phyloP scores from a whole-genome alignment of 2,797 vertebrate species.

The Taenioides sp. region DNA sequence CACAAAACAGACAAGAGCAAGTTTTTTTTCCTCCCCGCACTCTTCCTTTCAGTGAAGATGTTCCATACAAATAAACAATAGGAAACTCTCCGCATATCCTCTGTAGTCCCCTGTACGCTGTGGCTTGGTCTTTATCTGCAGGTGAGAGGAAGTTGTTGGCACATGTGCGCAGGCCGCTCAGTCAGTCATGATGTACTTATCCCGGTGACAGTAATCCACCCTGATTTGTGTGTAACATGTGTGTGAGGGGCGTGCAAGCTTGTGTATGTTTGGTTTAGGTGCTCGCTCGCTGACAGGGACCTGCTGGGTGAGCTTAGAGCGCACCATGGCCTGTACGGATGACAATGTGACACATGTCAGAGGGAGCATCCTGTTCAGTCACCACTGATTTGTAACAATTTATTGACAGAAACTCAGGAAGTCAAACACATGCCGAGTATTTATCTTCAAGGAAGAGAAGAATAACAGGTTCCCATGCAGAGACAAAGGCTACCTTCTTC shows the following conservation, averaged over 20 bases:
- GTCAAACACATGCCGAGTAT: conserved; percentile 32
- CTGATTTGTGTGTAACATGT: conserved; percentile 50
- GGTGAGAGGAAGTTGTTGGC: conserved; percentile 73
- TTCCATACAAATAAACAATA: conserved; percentile 71
- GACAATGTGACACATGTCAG: conserved; percentile 70
- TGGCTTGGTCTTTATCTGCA: conserved; percentile 47
- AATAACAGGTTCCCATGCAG: not conserved
- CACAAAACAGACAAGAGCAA: conserved; percentile 45
- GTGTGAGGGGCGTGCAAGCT: conserved; percentile 27
- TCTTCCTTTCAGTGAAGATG: conserved; percentile 43
- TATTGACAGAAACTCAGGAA: conserved; percentile 48
- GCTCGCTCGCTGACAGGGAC: conserved; percentile 68
- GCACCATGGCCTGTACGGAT: conserved; percentile 47
- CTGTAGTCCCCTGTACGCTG: conserved; percentile 16
- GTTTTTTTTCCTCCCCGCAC: conserved; percentile 8
- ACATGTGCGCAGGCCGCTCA: conserved; percentile 60
- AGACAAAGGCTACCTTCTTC: not conserved
- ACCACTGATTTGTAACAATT: conserved; percentile 62
- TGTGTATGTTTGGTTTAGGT: conserved; percentile 41
- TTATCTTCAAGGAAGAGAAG: conserved; percentile 20
- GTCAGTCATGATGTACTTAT: conserved; percentile 64
- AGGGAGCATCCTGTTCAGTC: conserved; percentile 69
- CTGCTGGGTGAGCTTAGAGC: conserved; percentile 67
- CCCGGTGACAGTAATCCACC: conserved; percentile 74
- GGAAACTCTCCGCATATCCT: conserved; percentile 54